These are phyloP conservation scores for Apteryx mantelli DNA, from an alignment of 2,113 vertebrate species.

Conservation along the genomic window DNA sequence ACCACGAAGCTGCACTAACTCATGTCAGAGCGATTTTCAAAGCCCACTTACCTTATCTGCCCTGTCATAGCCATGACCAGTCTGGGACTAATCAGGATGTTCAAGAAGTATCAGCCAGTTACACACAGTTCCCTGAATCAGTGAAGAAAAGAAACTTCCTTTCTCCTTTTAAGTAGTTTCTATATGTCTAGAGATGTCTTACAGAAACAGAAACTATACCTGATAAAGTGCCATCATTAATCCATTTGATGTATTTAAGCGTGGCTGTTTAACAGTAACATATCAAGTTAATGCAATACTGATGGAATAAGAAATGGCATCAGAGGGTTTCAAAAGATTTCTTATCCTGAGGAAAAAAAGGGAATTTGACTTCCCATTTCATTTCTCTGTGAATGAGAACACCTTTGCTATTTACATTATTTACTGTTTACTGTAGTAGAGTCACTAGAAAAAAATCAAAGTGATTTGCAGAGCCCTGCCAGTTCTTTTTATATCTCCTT, in stretches of 20 bases:
- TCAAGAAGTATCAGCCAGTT: conserved; percentile 17
- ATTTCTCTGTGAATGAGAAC: conserved; percentile 64
- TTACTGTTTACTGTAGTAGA: conserved; percentile 68
- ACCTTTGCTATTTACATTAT: conserved; percentile 72
- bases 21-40: conserved; percentile 27
- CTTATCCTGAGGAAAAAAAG: conserved; percentile 45
- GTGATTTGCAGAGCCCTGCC: conserved; percentile 69
- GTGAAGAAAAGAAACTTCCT: conserved; percentile 14
- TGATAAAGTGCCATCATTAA: conserved; percentile 76
- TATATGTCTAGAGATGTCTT: conserved; percentile 64
- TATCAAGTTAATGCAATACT: conserved; percentile 65
- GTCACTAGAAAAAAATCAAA: conserved; percentile 70
- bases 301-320: conserved; percentile 71
- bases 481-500: conserved; percentile 64
- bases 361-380: conserved; percentile 61
- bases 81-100: background rate
- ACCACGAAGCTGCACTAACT: background rate
- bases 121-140: background rate
- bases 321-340: conserved; percentile 62
- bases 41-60: conserved; percentile 26
- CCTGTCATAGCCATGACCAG: background rate
- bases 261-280: conserved; percentile 65
- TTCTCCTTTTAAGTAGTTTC: conserved; percentile 59
- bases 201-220: conserved; percentile 73
- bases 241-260: conserved; percentile 75